A percentile compares a stretch with the other conserved stretches of the same genome.
Conservation (phyloP, 2,113 vertebrate genomes). For the Pachyramphus minor region DNA sequence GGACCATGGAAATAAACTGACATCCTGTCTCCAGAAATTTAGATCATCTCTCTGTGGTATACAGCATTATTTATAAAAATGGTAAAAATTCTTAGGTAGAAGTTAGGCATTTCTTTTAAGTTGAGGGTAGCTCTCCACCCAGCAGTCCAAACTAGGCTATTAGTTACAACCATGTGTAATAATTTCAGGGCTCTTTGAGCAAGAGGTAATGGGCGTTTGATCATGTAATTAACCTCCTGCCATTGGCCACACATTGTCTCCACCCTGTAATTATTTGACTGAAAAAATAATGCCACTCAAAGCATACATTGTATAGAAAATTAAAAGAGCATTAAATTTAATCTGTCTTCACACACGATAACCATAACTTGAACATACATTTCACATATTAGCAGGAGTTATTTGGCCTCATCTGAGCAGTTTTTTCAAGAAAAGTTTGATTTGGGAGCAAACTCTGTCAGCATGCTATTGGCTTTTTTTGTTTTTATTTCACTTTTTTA, state of each 20-base stretch:
- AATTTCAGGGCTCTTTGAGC: conserved; percentile 18
- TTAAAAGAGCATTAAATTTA: background rate
- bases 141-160: background rate
- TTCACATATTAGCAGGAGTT: background rate
- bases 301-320: conserved; percentile 3
- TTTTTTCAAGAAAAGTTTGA: background rate
- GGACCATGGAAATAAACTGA: background rate
- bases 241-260: background rate
- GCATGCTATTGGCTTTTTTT: background rate
- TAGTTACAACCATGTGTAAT: background rate
- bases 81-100: background rate
- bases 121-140: background rate
- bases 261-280: conserved; percentile 42
- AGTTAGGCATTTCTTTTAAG: background rate
- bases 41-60: background rate
- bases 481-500: background rate
- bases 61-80: background rate
- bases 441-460: background rate
- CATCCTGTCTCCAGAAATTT: background rate
- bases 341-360: background rate
- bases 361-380: background rate
- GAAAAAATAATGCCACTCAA: conserved; percentile 23
- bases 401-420: background rate
- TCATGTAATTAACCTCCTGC: conserved; percentile 48
- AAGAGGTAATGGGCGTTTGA: conserved; percentile 10